Evolutionary conservation across 2,797 vertebrate species (phyloP), one percentile per base, ranked within the genome.

Genomic region (Perodicticus potto): DNA sequence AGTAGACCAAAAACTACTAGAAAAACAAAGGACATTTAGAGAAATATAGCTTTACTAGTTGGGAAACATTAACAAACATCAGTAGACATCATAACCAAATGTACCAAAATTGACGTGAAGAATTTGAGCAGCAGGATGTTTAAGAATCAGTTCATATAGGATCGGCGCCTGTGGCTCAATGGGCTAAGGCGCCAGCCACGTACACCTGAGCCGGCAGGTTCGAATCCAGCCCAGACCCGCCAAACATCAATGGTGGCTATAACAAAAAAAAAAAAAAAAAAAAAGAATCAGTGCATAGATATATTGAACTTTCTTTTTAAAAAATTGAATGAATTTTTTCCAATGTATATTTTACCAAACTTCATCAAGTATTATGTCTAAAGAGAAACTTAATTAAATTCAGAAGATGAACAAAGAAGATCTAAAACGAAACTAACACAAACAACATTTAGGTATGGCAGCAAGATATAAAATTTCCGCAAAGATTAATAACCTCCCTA

Each of bases 241-340:
- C n/a, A n/a, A n/a, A n/a, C n/a, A n/a, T n/a, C n/a, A n/a, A n/a
- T n/a, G n/a, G n/a, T n/a, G n/a, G n/a, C n/a, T n/a, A n/a, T n/a
- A n/a, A n/a, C n/a, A n/a, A n/a, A n/a, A n/a, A n/a, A n/a, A n/a
- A n/a, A n/a, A n/a, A n/a, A n/a, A n/a, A n/a, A n/a, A n/a, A n/a
- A n/a, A n/a, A 73, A 65, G 3, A 20, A 89, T 53, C 78, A 81
- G 14, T 53, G 61, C 37, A 74, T 32, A 73, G 20, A 32, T 37
- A 92, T 80, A 72, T 45, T 80, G 34, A 89, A 59, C 10, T 67
- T 57, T 49, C 19, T 92, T 16, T 49, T 73, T 96, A 40, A 88
- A 94, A 94, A 89, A 49, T 65, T 37, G 17, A 65, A 74, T 32
- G 40, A n/a, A n/a, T 5, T 11, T 73, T 94, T 85, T 40, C 45